Base-by-base conservation (phyloP, 2,113 vertebrate species). In the Dipodomys stephensi region DNA sequence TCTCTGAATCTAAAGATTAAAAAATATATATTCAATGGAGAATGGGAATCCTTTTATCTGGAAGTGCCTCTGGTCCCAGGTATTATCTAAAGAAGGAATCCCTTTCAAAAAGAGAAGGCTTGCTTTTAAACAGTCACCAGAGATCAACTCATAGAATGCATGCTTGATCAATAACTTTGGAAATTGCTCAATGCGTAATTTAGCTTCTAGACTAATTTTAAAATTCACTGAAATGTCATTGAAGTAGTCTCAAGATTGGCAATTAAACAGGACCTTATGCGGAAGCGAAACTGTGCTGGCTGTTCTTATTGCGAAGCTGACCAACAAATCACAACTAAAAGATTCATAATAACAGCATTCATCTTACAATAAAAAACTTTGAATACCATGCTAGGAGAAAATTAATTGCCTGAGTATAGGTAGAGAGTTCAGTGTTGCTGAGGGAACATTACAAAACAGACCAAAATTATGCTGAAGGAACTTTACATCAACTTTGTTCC, bases 401-500 rank as follows among this genome's bases (percentile, higher is more conserved):
- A 71, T 87, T 2, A 46, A 53, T 25, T 23, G 2, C 12, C 13
- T 19, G 87, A 12, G 16, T 15, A 5, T 69, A 57, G 65, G 92
- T 67, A 93, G 57, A 87, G 49, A 35, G 57, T 85, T 35, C 73
- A 72, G 64, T 64, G 35, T 13, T 86, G 22, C 53, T 90, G 7
- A 39, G 57, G 90, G 65, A 79, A 77, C 57, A 89, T 93, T 53
- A 83, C 18, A 44, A 94, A 97, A 90, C 60, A 79, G 7, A 28
- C 22, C 73, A 91, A 83, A 93, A 90, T 76, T 90, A 93, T 90
- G 87, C 74, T 88, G 80, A 79, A 94, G 83, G 78, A 88, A 94
- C 84, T 90, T 95, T 62, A 91, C 23, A 76, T 53, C 64, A 90
- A 76, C 69, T 91, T 90, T 74, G 72, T 94, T 25, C 22, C 15